Evolutionary conservation across 2,797 vertebrate genomes (phyloP).

Genomic region (Loriculus beryllinus): DNA sequence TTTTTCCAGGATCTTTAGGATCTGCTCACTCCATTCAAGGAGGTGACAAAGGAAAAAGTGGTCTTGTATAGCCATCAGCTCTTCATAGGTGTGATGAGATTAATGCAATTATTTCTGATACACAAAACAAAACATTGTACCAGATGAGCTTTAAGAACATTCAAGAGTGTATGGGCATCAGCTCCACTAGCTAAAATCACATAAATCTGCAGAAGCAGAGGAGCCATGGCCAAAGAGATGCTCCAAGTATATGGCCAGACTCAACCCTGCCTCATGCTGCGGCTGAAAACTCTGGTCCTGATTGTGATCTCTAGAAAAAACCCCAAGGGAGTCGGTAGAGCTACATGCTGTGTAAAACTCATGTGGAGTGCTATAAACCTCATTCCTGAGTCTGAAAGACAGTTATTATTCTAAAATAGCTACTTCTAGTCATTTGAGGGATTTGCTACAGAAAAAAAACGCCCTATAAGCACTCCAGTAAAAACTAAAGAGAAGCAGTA

Average conservation of each 20-base stretch:
- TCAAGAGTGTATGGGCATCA: neutral
- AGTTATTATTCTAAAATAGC: constrained; percentile 22
- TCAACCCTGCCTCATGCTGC: neutral
- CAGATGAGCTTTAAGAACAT: neutral
- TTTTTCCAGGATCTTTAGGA: neutral
- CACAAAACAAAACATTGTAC: neutral
- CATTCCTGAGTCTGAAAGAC: neutral
- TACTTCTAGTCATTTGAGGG: neutral
- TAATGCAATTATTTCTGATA: neutral
- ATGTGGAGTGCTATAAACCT: neutral
- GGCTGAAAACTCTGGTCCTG: neutral
- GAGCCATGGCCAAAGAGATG: neutral
- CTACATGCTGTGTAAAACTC: neutral
- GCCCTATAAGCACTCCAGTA: neutral
- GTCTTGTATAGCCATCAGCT: neutral
- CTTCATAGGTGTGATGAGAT: neutral
- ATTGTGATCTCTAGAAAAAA: neutral
- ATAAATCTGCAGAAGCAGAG: neutral
- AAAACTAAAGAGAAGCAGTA: constrained; percentile 4
- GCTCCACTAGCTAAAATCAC: neutral
- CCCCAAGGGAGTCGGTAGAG: neutral
- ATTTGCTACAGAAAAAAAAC: neutral
- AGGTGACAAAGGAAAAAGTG: neutral
- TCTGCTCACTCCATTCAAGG: neutral
- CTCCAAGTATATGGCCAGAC: neutral